Conservation (phyloP, 2,797 vertebrate genomes). For the Thaleichthys pacificus region DNA sequence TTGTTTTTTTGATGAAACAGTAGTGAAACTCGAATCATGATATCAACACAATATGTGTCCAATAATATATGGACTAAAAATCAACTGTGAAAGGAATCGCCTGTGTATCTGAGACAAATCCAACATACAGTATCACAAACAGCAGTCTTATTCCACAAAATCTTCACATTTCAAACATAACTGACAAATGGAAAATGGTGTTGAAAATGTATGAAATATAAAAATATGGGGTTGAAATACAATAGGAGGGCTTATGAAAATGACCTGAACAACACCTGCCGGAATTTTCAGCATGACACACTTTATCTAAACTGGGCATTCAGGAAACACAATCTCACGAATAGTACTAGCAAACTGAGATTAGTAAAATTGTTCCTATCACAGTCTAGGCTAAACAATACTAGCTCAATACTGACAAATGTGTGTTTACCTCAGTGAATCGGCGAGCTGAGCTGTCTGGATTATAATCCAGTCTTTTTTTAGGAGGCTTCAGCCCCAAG, state of each 20-base stretch:
- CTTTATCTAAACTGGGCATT: neutral
- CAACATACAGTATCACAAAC: neutral
- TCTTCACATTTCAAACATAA: neutral
- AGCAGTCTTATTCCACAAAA: neutral
- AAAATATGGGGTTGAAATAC: neutral
- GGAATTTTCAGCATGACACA: no score
- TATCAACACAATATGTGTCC: no score
- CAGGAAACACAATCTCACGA: neutral
- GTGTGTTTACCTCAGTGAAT: constrained; percentile 90
- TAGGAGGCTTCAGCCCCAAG: constrained; percentile 92
- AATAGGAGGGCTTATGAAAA: neutral
- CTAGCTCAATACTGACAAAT: constrained; percentile 6
- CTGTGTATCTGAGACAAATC: neutral
- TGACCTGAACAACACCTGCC: neutral
- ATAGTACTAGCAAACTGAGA: neutral
- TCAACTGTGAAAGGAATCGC: no score
- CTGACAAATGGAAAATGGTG: neutral
- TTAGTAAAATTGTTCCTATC: neutral
- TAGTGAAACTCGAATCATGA: no score
- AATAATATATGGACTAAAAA: no score
- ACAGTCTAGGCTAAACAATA: neutral
- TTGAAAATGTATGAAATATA: neutral
- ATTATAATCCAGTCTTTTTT: constrained; percentile 99
- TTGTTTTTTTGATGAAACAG: no score
- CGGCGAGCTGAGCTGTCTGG: constrained; percentile 90